Base-by-base conservation (phyloP, 2,888 invertebrate species). In the Drosophila dives region DNA sequence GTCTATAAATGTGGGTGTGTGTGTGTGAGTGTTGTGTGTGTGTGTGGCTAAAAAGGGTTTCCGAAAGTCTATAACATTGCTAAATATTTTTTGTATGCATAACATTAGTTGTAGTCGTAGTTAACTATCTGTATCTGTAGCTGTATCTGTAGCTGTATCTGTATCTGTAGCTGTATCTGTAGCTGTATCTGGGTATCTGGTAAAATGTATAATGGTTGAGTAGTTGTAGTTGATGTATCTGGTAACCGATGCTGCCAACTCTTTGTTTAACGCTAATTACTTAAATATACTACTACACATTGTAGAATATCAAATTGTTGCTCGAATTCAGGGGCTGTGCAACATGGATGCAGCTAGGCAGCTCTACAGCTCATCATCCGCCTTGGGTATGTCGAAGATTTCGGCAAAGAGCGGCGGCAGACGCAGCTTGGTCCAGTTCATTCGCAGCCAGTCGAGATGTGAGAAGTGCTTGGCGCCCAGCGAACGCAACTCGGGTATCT, bases 351-450 rank as follows among this genome's bases (percentile, higher is more conserved):
- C 29, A 4, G 20, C 10, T 11, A 2, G 20, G 17, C 5, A 23
- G 29, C 32, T 79, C 89, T 91, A 92, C 76, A 92, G 89, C 81
- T 96, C 96, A 90, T 96, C 96, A 92, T 96, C 96, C 90, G 95
- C 95, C 93, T 96, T 97, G 81, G 98, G 97, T 93, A 99, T 98
- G 95, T 99, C 99, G 94, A 98, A 99, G 88, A 99, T 98, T 94
- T 99, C 99, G 40, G 98, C 97, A 94, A 98, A 99, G 64, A 99
- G 95, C 4, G 98, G 98, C 54, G 99, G 99, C 87, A 99, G 94
- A 75, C 96, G 94, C 69, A 97, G 94, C 88, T 96, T 95, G 69
- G 95, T 95, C 98, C 98, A 98, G 93, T 97, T 96, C 89, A 96
- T 95, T 82, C 98, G 95, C 94, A 97, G 98, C 98, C 98, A 99